A percentile compares a stretch with the other conserved stretches of the same genome.
phyloP scores from a whole-genome alignment of 2,113 vertebrate species.

The Oenanthe melanoleuca region DNA sequence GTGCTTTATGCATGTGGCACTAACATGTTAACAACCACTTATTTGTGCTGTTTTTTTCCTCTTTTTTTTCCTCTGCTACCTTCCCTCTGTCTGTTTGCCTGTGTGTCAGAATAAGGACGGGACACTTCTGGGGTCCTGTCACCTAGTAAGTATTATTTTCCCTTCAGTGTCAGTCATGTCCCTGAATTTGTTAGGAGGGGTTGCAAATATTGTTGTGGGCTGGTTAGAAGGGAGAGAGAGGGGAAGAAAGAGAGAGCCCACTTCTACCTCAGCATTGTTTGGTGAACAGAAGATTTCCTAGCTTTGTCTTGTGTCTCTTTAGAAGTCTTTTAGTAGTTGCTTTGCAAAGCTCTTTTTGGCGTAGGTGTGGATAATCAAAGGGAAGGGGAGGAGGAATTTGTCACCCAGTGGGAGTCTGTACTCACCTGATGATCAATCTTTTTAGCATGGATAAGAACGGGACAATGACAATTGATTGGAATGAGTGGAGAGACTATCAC shows the following conservation, averaged over 20 bases:
- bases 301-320: slow-evolving; percentile 37
- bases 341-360: slow-evolving; percentile 18
- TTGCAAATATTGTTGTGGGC: background rate
- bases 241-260: background rate
- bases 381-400: background rate
- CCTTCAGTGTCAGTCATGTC: slow-evolving; percentile 58
- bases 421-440: slow-evolving; percentile 1
- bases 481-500: slow-evolving; percentile 94
- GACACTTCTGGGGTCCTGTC: slow-evolving; percentile 93
- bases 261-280: background rate
- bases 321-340: slow-evolving; percentile 22
- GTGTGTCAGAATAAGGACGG: slow-evolving; percentile 93
- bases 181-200: background rate
- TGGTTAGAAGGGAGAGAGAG: background rate
- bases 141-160: slow-evolving; percentile 91
- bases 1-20: slow-evolving; percentile 46
- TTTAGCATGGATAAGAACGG: slow-evolving; percentile 95
- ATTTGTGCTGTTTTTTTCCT: slow-evolving; percentile 76
- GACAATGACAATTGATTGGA: slow-evolving; percentile 97
- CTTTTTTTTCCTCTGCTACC: slow-evolving; percentile 77
- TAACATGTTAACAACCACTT: slow-evolving; percentile 70
- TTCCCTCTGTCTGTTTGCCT: slow-evolving; percentile 78
- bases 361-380: background rate
- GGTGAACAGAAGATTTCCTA: background rate
- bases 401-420: background rate